These are phyloP conservation scores for Cantharis flavilabris DNA, from an alignment of 2,888 invertebrate species.

Conservation along the genomic window DNA sequence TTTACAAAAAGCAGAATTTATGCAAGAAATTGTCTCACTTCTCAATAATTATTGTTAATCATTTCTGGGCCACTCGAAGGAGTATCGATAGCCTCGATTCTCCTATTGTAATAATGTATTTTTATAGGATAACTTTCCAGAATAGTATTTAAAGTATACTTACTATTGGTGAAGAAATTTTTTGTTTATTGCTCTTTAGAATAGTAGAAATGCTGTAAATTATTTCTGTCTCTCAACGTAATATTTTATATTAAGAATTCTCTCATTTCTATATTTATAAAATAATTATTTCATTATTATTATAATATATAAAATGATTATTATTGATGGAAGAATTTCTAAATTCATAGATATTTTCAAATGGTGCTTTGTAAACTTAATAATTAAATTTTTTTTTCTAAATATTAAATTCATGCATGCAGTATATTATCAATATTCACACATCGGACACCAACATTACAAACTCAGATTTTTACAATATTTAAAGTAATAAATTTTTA, in stretches of 20 bases:
- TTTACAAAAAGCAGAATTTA: neutral
- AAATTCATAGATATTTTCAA: neutral
- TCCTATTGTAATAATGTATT: neutral
- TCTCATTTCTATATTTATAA: neutral
- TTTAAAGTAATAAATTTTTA: neutral
- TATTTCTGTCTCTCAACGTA: neutral
- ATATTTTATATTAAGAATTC: neutral
- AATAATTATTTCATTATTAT: neutral
- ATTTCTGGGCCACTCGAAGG: neutral
- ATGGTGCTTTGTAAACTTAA: neutral
- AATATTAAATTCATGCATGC: neutral
- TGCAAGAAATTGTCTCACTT: neutral
- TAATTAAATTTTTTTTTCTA: neutral
- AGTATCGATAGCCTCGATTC: neutral
- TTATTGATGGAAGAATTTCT: neutral
- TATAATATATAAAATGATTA: neutral
- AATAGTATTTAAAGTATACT: neutral
- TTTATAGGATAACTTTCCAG: neutral
- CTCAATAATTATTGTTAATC: neutral
- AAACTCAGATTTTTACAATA: neutral
- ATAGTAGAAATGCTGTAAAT: neutral
- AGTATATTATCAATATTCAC: neutral
- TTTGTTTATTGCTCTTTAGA: neutral
- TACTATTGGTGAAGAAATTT: neutral
- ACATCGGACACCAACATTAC: neutral